phyloP scores from a whole-genome alignment of 2,888 invertebrate species.

The Sipha maydis region DNA sequence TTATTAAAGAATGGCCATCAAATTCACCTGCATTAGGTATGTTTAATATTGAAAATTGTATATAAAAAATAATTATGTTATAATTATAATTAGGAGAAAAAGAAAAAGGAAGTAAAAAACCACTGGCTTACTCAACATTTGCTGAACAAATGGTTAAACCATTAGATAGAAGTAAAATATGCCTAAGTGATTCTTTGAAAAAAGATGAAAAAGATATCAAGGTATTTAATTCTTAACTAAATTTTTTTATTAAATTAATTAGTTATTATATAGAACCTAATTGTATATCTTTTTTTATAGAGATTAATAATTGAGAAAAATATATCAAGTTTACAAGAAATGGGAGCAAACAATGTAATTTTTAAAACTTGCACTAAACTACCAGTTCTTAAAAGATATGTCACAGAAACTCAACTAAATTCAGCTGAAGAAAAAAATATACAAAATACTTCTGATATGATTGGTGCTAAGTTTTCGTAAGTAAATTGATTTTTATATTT shows the following conservation, averaged over 20 bases:
- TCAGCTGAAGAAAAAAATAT: constrained; percentile 74
- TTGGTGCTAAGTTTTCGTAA: constrained; percentile 50
- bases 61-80: neutral
- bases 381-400: constrained; percentile 75
- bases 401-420: constrained; percentile 68
- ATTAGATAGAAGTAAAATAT: constrained; percentile 56
- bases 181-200: constrained; percentile 27
- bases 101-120: constrained; percentile 50
- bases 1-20: constrained; percentile 56
- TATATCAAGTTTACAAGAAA: constrained; percentile 79
- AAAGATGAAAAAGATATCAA: constrained; percentile 52
- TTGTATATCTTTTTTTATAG: constrained; percentile 68
- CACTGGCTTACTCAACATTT: constrained; percentile 32
- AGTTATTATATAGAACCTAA: too few species aligned
- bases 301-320: constrained; percentile 83
- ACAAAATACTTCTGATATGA: neutral
- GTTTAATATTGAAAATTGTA: neutral
- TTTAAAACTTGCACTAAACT: constrained; percentile 84
- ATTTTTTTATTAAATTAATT: neutral
- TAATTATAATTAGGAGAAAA: constrained; percentile 21
- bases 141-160: constrained; percentile 51
- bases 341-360: constrained; percentile 84
- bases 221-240: constrained; percentile 12
- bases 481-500: neutral
- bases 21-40: constrained; percentile 24